Evolutionary conservation across 2,797 vertebrate genomes (phyloP).

Genomic region (Peromyscus nudipes): DNA sequence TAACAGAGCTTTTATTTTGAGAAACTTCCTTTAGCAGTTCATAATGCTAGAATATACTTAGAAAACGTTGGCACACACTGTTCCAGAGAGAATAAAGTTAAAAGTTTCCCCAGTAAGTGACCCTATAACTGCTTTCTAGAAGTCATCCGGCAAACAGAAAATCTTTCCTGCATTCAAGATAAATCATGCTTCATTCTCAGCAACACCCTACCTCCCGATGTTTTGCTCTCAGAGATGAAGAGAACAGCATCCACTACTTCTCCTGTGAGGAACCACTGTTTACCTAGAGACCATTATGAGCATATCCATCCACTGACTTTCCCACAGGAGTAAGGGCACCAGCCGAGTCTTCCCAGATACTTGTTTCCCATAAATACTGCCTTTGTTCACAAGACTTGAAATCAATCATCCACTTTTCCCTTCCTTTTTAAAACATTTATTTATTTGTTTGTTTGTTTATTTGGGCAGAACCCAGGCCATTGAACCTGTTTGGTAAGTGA

Average conservation of each 20-base stretch:
- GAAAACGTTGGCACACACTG: constrained; percentile 62
- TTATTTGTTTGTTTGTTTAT: accelerated
- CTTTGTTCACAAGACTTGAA: background rate
- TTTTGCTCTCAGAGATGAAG: background rate
- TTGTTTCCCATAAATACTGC: background rate
- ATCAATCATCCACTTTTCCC: background rate
- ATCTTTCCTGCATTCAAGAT: constrained; percentile 25
- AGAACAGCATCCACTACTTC: constrained; percentile 24
- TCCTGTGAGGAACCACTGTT: background rate
- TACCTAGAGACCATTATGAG: background rate
- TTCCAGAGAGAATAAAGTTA: constrained; percentile 65
- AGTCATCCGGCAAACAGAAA: constrained; percentile 45
- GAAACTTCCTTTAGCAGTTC: constrained; percentile 27
- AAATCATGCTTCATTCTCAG: constrained; percentile 43
- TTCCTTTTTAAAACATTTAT: constrained; percentile 7
- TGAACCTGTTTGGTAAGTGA: background rate
- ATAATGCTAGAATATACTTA: constrained; percentile 40
- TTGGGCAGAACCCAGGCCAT: background rate
- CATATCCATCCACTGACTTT: background rate
- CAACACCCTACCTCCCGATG: background rate
- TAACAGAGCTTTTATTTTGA: constrained; percentile 64
- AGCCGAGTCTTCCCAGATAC: background rate
- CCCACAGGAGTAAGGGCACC: background rate
- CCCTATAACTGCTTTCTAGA: constrained; percentile 37
- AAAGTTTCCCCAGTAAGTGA: constrained; percentile 42